Base-by-base conservation (phyloP, 1,140 invertebrate genomes). In the Limonius californicus region DNA sequence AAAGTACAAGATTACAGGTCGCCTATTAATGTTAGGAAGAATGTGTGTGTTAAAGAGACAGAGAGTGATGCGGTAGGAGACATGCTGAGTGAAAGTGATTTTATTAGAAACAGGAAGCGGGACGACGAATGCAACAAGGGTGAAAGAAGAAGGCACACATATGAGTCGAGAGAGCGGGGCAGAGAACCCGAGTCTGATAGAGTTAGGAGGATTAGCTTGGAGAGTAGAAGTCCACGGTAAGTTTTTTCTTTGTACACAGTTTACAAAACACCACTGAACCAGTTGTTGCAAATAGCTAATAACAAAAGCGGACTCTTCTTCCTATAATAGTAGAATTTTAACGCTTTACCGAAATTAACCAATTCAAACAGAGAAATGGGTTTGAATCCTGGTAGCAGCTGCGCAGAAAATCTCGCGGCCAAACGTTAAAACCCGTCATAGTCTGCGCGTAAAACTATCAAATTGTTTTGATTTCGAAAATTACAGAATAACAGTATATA, bases 211-310 rank as follows among this genome's bases (percentile, higher is more conserved):
- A 59, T 70, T 43, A 73, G 73, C 66, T 69, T 74, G 61, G 73
- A 74, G n/a, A 67, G 42, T 42, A 65, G 62, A 43, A 73, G 69
- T 62, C 69, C 73, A 16, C 71, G 69, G 73, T 74, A 63, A 64
- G 59, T 64, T 9, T 32, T 55, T 54, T 54, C n/a, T 42, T 20
- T 57, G 39, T n/a, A n/a, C n/a, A n/a, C n/a, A n/a, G n/a, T n/a
- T n/a, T n/a, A n/a, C n/a, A n/a, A n/a, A n/a, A n/a, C n/a, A n/a
- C n/a, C n/a, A n/a, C n/a, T n/a, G n/a, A n/a, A n/a, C n/a, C n/a
- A n/a, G n/a, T n/a, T n/a, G n/a, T n/a, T n/a, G n/a, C n/a, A n/a
- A n/a, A n/a, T n/a, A n/a, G n/a, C n/a, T n/a, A n/a, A n/a, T n/a
- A n/a, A n/a, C n/a, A n/a, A n/a, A n/a, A n/a, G n/a, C n/a, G n/a